Conservation (phyloP, 2,888 invertebrate species). For the Dicroscelio sp. region DNA sequence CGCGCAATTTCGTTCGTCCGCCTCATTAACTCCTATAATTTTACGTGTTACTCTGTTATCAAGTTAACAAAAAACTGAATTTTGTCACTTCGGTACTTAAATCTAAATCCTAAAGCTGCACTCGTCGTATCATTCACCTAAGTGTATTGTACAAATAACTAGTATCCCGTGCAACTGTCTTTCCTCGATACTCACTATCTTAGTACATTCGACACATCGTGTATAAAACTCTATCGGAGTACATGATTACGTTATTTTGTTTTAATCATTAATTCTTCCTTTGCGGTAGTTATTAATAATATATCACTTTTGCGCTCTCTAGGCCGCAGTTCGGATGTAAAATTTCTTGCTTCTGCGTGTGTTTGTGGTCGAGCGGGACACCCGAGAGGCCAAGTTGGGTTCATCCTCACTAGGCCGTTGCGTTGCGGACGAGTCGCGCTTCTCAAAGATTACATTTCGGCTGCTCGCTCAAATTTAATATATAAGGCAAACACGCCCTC, state of each 20-base stretch:
- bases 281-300: constrained; percentile 88
- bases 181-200: constrained; percentile 90
- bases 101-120: constrained; percentile 91
- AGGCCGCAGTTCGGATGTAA: constrained; percentile 91
- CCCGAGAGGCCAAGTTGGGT: constrained; percentile 91
- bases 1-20: constrained; percentile 36
- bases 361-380: constrained; percentile 90
- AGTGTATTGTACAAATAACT: constrained; percentile 91
- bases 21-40: constrained; percentile 82
- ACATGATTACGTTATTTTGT: constrained; percentile 91
- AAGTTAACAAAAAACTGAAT: constrained; percentile 90
- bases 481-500: too few species aligned
- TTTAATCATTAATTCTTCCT: constrained; percentile 81
- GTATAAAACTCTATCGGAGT: constrained; percentile 91
- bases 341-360: too few species aligned
- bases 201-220: constrained; percentile 91
- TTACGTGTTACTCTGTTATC: constrained; percentile 48
- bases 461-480: too few species aligned
- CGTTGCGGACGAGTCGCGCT: constrained; percentile 25
- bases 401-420: constrained; percentile 89
- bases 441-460: too few species aligned
- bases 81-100: constrained; percentile 88
- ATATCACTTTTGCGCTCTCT: constrained; percentile 91
- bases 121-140: constrained; percentile 91
- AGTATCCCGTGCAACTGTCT: constrained; percentile 90